Conservation (phyloP, 1,140 invertebrate genomes). For the Bilobella aurantiaca region DNA sequence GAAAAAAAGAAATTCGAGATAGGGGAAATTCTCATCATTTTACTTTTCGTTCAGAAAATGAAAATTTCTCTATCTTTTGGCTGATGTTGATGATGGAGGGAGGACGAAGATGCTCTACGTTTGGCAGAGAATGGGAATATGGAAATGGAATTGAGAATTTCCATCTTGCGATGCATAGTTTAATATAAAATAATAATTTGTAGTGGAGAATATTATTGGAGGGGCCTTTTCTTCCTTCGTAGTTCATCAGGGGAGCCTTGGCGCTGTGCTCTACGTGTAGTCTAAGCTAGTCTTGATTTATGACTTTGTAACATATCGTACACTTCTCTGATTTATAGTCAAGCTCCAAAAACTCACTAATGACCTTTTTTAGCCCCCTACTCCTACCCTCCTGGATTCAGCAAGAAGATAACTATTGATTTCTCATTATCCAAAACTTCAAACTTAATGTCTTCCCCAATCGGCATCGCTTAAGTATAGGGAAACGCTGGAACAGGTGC, state of each 20-base stretch:
- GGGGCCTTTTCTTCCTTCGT: too few species aligned
- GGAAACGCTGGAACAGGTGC: not conserved
- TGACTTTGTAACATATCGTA: constrained; percentile 8
- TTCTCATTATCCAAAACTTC: not conserved
- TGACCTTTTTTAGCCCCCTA: not conserved
- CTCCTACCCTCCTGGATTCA: not conserved
- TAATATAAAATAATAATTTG: not conserved
- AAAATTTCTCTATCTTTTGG: not conserved
- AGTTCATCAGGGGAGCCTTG: too few species aligned
- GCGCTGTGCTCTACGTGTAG: not conserved
- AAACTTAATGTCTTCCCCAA: not conserved
- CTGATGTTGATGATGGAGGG: not conserved
- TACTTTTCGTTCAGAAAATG: not conserved
- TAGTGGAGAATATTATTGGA: not conserved
- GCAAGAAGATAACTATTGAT: constrained; percentile 3
- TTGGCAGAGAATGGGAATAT: not conserved
- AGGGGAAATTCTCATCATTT: not conserved
- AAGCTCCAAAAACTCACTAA: not conserved
- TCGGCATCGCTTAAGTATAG: not conserved
- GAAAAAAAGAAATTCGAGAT: not conserved
- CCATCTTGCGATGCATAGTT: not conserved
- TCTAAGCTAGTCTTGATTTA: not conserved
- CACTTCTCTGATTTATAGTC: constrained; percentile 5
- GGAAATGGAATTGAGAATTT: not conserved
- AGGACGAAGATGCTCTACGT: not conserved